Percentiles rank a stretch among this genome's conserved stretches.
phyloP scores from a whole-genome alignment of 2,113 vertebrate species.

The Pseudorectes ferrugineus region DNA sequence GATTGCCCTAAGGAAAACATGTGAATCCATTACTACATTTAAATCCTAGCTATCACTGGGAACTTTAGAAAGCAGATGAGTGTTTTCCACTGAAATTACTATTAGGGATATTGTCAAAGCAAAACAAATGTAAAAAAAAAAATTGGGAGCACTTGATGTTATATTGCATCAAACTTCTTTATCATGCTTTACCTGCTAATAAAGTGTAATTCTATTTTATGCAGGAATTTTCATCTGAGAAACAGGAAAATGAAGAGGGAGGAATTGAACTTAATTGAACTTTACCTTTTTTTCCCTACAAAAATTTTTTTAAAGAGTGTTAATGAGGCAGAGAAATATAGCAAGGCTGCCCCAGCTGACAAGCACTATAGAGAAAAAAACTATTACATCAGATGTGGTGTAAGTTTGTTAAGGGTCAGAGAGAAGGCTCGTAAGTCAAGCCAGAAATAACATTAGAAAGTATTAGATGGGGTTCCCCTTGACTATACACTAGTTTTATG shows the following conservation, averaged over 20 bases:
- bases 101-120: background rate
- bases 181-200: background rate
- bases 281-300: background rate
- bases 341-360: background rate
- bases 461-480: background rate
- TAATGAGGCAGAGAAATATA: background rate
- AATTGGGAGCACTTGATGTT: background rate
- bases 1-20: background rate
- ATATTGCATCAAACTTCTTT: background rate
- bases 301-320: fast-evolving
- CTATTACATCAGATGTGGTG: background rate
- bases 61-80: background rate
- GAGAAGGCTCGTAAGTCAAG: background rate
- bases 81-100: background rate
- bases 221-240: background rate
- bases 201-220: background rate
- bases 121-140: background rate
- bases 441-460: background rate
- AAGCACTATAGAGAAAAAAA: background rate
- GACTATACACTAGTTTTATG: background rate
- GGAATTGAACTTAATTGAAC: background rate
- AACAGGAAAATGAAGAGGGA: background rate
- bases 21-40: background rate
- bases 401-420: background rate
- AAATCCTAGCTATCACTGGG: background rate